Base-by-base conservation (phyloP, 2,888 invertebrate genomes). In the Spatulosminthurus flaviceps region DNA sequence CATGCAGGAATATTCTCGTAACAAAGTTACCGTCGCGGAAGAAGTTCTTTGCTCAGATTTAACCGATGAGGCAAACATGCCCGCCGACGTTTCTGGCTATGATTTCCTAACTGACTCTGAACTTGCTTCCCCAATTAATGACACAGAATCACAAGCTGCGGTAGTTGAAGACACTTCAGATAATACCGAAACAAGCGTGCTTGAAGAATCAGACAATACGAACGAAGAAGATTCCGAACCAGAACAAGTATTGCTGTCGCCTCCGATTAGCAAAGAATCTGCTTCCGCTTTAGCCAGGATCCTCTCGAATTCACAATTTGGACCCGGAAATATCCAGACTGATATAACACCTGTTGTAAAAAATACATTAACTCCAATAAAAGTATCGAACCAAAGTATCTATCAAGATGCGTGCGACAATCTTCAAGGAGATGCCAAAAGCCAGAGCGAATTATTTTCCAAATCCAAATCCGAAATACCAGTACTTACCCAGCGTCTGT, bases 321-420 rank as follows among this genome's bases (percentile, higher is more conserved):
- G 5, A 34, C 4, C 34, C 4, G 5, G 5, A 34, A 34, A 34
- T 34, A 7, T 4, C 34, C 5, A 34, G 9, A 7, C 34, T 34
- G 5, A 4, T 60, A 60, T 16, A 60, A 60, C 4, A 60, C n/a
- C 60, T 21, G 16, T 60, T 60, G 60, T 22, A 9, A 34, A 4
- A 7, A 34, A 19, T 2, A 16, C 51, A 11, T n/a, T 51, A n/a
- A 51, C 1, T 22, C 64, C 64, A 13, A 64, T 16, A n/a, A 64
- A 9, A 2, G 1, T 19, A 5, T 73, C 73, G 13, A 73, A 43
- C 60, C n/a, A 73, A 26, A 42, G 51, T n/a, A 73, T 21, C 16
- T 73, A 51, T 51, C 11, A 22, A n/a, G 60, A 73, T 51, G 73
- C 73, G 13, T 0, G 11, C 11, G 26, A 73, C 51, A 24, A 41